Evolutionary conservation across 2,113 vertebrate genomes (phyloP).

Genomic region (Microcebus jonahi): DNA sequence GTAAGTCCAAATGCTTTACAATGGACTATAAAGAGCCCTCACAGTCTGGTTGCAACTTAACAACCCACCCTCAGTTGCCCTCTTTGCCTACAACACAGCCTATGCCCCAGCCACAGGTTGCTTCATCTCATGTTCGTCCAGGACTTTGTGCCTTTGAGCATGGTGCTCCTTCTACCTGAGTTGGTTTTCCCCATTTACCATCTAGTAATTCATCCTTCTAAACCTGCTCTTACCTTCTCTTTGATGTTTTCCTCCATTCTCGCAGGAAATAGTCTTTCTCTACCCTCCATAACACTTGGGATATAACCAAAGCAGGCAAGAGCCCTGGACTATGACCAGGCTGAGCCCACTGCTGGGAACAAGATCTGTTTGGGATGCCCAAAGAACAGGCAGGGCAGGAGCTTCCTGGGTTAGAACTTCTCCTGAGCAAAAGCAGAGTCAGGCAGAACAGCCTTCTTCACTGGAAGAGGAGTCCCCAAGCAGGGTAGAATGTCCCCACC

Average conservation of each 20-base stretch:
- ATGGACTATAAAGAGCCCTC: background rate
- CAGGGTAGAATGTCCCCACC: background rate
- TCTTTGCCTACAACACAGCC: background rate
- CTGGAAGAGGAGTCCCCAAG: background rate
- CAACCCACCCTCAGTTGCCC: accelerated
- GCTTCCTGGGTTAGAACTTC: background rate
- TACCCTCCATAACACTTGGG: background rate
- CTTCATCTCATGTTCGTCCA: background rate
- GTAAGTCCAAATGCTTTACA: background rate
- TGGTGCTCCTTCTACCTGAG: background rate
- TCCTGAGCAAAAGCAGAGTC: background rate
- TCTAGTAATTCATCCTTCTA: background rate
- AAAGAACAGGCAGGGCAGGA: background rate
- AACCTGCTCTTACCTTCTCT: background rate
- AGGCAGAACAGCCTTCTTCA: background rate
- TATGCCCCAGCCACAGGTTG: background rate
- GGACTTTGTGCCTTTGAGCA: background rate
- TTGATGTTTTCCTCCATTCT: background rate
- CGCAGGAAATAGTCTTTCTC: background rate
- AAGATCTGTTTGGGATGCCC: background rate
- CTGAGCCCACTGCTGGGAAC: background rate
- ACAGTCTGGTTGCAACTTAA: background rate
- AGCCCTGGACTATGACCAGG: background rate
- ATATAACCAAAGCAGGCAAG: background rate
- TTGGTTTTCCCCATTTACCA: background rate